phyloP scores from a whole-genome alignment of 2,888 invertebrate species.

The Laothoe populi region DNA sequence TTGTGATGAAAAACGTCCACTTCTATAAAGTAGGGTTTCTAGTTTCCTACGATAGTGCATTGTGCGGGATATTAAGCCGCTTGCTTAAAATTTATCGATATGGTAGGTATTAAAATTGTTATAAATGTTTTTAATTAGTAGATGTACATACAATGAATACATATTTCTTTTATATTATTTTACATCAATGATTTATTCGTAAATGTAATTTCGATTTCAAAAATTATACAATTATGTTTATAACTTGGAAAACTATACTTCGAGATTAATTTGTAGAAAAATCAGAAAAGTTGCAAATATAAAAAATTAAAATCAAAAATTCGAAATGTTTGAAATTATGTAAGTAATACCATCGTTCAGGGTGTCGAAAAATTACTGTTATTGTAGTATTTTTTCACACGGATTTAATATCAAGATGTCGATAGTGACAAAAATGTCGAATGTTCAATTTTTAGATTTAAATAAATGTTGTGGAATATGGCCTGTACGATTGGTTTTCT shows the following conservation, averaged over 20 bases:
- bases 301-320: too few species aligned
- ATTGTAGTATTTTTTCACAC: not conserved
- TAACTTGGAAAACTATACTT: too few species aligned
- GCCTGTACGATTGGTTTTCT: not conserved
- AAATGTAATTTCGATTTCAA: too few species aligned
- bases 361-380: not conserved
- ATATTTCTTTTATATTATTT: not conserved
- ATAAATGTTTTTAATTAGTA: conserved; percentile 3
- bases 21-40: not conserved
- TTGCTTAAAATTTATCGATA: not conserved
- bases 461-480: conserved; percentile 9
- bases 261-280: too few species aligned
- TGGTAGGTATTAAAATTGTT: not conserved
- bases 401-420: not conserved
- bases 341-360: too few species aligned
- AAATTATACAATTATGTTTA: too few species aligned
- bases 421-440: conserved; percentile 14
- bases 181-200: too few species aligned
- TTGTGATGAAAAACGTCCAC: conserved; percentile 1
- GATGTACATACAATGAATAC: not conserved
- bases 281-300: too few species aligned
- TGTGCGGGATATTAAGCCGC: not conserved
- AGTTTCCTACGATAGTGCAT: not conserved
- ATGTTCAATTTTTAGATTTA: not conserved
- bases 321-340: too few species aligned